These are phyloP conservation scores for Nemotelus nigrinus DNA, from an alignment of 2,888 invertebrate genomes.

Conservation along the genomic window DNA sequence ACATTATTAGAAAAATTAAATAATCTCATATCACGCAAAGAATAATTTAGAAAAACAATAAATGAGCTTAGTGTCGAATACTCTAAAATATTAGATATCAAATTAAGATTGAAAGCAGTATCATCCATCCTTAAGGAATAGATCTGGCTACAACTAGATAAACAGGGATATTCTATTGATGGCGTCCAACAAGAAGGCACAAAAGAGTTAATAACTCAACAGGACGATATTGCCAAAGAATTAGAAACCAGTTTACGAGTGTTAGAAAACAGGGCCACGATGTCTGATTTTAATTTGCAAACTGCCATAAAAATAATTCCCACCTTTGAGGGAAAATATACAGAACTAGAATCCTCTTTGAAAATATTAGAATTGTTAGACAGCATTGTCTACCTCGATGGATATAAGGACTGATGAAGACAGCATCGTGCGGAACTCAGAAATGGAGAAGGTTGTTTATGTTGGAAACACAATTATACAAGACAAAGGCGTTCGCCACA, in stretches of 20 bases:
- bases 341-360: background rate
- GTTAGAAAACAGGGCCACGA: too few relatives aligned
- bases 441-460: conserved; percentile 39
- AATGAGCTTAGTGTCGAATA: too few relatives aligned
- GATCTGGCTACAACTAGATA: background rate
- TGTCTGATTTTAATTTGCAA: too few relatives aligned
- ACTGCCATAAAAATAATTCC: too few relatives aligned
- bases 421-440: conserved; percentile 32
- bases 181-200: too few relatives aligned
- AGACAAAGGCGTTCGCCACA: conserved; percentile 8
- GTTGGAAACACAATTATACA: conserved; percentile 38
- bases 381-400: background rate
- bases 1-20: too few relatives aligned
- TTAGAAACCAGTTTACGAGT: too few relatives aligned
- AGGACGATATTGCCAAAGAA: too few relatives aligned
- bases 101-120: conserved; percentile 4
- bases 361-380: background rate
- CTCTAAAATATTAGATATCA: background rate
- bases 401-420: conserved; percentile 22
- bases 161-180: too few relatives aligned
- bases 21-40: too few relatives aligned
- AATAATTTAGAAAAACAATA: too few relatives aligned
- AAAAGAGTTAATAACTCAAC: too few relatives aligned
- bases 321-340: background rate
- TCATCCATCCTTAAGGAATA: background rate